These are phyloP conservation scores for Manis pentadactyla DNA, from an alignment of 2,797 vertebrate genomes.

Conservation along the genomic window DNA sequence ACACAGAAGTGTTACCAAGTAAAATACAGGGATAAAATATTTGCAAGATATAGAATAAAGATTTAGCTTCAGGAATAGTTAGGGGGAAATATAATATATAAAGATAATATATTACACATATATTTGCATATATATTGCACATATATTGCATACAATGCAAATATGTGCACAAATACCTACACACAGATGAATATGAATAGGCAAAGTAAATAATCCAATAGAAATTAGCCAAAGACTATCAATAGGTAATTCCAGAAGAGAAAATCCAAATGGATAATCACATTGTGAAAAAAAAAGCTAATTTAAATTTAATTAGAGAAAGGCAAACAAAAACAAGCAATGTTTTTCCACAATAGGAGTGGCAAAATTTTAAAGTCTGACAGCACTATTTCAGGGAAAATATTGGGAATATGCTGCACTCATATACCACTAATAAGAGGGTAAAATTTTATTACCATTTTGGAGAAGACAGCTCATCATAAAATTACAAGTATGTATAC, in stretches of 20 bases:
- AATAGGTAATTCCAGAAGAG: not conserved
- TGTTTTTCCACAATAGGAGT: not conserved
- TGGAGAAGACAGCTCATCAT: not conserved
- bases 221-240: not conserved
- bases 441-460: not conserved
- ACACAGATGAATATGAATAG: not conserved
- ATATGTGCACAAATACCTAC: not conserved
- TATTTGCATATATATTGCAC: not conserved
- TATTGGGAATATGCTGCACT: not conserved
- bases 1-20: not conserved
- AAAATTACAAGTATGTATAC: not conserved
- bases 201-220: not conserved
- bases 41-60: not conserved
- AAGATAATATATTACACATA: not conserved
- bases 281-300: not conserved
- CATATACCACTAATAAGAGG: not conserved
- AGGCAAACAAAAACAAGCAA: not conserved
- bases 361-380: not conserved
- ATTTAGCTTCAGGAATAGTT: not conserved
- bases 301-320: not conserved
- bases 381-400: not conserved
- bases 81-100: not conserved
- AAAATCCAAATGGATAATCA: not conserved
- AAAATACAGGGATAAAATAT: not conserved
- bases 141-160: not conserved